Evolutionary conservation across 2,113 vertebrate genomes (phyloP).

Genomic region (Misgurnus anguillicaudatus): DNA sequence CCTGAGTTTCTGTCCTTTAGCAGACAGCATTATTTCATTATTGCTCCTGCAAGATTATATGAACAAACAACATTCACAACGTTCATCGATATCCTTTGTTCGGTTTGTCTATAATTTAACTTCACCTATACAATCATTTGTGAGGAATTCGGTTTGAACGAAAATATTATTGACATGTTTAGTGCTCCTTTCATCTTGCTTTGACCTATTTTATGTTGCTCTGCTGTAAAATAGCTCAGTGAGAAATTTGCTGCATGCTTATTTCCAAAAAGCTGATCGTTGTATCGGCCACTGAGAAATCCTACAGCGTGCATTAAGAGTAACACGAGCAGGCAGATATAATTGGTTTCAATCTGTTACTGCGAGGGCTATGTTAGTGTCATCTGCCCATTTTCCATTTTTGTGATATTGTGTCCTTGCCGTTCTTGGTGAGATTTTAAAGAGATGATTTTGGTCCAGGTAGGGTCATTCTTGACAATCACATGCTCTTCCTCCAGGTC

Average conservation of each 20-base stretch:
- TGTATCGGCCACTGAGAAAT: conserved; percentile 37
- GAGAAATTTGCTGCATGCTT: conserved; percentile 72
- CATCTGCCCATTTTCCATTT: no score
- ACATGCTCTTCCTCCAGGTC: no score
- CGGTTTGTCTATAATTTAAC: neutral
- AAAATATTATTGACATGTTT: neutral
- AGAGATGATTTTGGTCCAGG: no score
- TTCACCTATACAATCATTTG: neutral
- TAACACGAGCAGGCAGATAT: conserved; percentile 46
- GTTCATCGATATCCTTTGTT: neutral
- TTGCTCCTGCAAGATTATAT: conserved; percentile 33
- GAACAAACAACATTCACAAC: conserved; percentile 6
- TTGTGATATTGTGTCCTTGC: no score
- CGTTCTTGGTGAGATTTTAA: no score
- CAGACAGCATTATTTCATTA: conserved; percentile 45
- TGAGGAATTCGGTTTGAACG: neutral
- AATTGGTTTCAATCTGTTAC: no score
- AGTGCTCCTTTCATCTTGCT: conserved; percentile 64
- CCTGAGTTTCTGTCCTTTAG: conserved; percentile 45
- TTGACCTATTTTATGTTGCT: conserved; percentile 76
- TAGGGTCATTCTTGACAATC: no score
- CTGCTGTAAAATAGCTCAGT: conserved; percentile 75
- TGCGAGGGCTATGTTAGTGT: no score
- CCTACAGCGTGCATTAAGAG: conserved; percentile 46
- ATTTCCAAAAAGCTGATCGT: conserved; percentile 74